phyloP scores from a whole-genome alignment of 2,113 vertebrate genomes.

The Rhombomys opimus region DNA sequence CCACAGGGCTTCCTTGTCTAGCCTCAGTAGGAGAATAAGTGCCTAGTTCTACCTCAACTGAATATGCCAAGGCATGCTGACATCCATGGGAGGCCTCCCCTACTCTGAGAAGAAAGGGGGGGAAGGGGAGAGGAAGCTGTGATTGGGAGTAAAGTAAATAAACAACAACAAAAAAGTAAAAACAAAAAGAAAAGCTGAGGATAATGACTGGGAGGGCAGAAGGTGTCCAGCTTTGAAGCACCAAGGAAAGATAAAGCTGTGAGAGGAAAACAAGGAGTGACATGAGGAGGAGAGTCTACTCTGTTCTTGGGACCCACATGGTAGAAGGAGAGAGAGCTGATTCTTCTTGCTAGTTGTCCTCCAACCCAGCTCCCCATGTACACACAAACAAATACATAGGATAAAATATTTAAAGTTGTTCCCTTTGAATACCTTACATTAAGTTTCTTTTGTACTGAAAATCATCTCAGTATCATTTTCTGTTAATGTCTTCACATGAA shows the following conservation, averaged over 20 bases:
- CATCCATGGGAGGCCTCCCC: too few relatives aligned
- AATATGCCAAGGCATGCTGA: too few relatives aligned
- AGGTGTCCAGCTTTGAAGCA: background rate
- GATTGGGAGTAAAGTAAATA: too few relatives aligned
- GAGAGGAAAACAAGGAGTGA: constrained; percentile 10
- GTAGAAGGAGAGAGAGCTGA: background rate
- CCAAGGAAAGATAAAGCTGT: background rate
- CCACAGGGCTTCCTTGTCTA: too few relatives aligned
- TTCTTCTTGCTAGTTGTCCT: background rate
- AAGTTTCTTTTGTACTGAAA: constrained; percentile 44
- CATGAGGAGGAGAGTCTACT: background rate
- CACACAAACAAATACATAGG: background rate
- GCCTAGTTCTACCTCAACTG: too few relatives aligned
- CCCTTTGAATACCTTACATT: constrained; percentile 26
- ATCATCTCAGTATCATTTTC: background rate
- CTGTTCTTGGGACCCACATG: too few relatives aligned
- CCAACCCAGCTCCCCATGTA: background rate
- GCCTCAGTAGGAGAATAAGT: too few relatives aligned
- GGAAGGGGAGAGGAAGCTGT: too few relatives aligned
- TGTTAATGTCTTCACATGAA: constrained; percentile 16
- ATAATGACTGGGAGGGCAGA: background rate
- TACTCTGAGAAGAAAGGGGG: too few relatives aligned
- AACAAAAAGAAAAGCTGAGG: constrained; percentile 22
- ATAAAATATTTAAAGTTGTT: background rate
- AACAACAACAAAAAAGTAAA: background rate